Evolutionary conservation across 1,140 invertebrate genomes (phyloP).

Genomic region (Lasioglossum baleicum): DNA sequence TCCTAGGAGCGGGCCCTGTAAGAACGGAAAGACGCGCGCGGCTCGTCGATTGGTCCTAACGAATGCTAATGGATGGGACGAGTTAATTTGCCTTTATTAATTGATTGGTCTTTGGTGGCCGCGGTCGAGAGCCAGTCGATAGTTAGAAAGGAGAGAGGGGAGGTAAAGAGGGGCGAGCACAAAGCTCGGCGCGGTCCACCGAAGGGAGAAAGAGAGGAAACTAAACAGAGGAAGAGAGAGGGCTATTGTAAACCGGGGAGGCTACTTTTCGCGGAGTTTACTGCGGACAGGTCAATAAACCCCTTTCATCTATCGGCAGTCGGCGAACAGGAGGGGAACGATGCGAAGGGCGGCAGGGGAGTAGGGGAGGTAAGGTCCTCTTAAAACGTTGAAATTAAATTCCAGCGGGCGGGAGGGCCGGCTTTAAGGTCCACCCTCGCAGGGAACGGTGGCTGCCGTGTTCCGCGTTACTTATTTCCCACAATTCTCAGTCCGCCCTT

Average conservation of each 20-base stretch:
- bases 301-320: constrained; percentile 61
- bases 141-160: background rate
- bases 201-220: too few relatives aligned
- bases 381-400: constrained; percentile 76
- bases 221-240: constrained; percentile 34
- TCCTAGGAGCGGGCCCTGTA: constrained; percentile 59
- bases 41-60: constrained; percentile 74
- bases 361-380: constrained; percentile 44
- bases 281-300: constrained; percentile 69
- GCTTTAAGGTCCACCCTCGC: constrained; percentile 67
- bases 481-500: constrained; percentile 67
- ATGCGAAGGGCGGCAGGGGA: background rate
- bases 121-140: constrained; percentile 8
- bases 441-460: constrained; percentile 30
- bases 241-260: constrained; percentile 64
- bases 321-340: constrained; percentile 36
- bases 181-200: background rate
- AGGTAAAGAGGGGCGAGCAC: constrained; percentile 38
- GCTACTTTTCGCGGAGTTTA: constrained; percentile 56
- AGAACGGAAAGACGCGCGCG: constrained; percentile 57
- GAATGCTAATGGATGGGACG: constrained; percentile 76
- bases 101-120: constrained; percentile 69
- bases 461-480: constrained; percentile 70
- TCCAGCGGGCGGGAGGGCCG: constrained; percentile 59
- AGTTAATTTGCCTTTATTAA: constrained; percentile 76